Evolutionary conservation across 2,113 vertebrate species (phyloP).

Genomic region (Cnemophilus loriae): DNA sequence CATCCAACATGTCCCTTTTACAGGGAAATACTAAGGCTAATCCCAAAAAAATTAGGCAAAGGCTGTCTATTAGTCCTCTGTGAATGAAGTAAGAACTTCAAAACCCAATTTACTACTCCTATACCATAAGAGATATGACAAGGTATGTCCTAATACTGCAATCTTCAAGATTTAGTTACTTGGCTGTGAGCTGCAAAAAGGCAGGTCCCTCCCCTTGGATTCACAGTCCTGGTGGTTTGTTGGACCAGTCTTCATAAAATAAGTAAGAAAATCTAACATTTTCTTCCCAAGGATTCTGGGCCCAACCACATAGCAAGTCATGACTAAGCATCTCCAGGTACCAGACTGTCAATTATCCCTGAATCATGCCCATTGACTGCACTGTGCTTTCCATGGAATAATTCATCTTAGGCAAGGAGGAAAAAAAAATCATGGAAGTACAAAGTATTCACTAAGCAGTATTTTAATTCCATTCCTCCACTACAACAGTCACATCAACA

Average conservation of each 20-base stretch:
- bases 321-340: conserved; percentile 49
- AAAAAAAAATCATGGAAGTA: background rate
- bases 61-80: background rate
- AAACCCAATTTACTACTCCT: background rate
- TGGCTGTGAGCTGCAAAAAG: background rate
- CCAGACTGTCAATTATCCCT: background rate
- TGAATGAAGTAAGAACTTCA: background rate
- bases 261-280: background rate
- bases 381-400: background rate
- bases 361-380: background rate
- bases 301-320: background rate
- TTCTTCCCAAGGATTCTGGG: background rate
- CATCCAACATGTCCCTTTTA: background rate
- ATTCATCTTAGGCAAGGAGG: background rate
- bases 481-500: background rate
- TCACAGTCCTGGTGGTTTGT: background rate
- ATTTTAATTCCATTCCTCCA: background rate
- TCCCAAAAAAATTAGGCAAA: background rate
- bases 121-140: background rate
- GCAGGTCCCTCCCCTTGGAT: background rate
- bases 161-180: background rate
- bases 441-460: background rate
- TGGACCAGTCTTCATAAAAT: background rate
- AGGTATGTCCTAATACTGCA: background rate
- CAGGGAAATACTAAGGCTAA: background rate